Evolutionary conservation across 1,140 invertebrate genomes (phyloP).

Genomic region (Dufourea novaeangliae): DNA sequence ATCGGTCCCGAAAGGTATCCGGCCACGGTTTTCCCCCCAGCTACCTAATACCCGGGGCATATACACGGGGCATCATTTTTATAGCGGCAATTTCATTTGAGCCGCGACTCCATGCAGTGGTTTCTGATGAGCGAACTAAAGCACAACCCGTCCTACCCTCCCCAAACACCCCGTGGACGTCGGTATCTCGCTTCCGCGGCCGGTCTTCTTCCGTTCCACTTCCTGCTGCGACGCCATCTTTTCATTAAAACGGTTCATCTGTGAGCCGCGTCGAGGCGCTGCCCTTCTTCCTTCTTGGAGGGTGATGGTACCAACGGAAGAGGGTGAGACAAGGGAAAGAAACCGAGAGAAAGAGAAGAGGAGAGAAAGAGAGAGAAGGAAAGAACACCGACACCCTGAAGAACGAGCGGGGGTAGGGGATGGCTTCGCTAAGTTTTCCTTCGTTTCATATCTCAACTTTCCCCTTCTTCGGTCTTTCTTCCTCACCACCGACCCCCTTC

Average conservation of each 20-base stretch:
- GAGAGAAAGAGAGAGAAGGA: constrained; percentile 28
- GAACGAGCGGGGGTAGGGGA: constrained; percentile 25
- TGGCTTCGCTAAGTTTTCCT: constrained; percentile 70
- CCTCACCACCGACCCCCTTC: constrained; percentile 38
- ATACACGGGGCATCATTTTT: constrained; percentile 80
- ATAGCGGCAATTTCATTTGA: constrained; percentile 81
- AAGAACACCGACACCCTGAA: constrained; percentile 21
- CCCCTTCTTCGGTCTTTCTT: constrained; percentile 1
- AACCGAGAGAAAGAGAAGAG: not conserved
- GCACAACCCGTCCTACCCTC: no score
- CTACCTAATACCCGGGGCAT: constrained; percentile 75
- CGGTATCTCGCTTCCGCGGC: constrained; percentile 9
- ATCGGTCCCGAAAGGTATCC: constrained; percentile 44
- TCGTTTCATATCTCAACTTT: constrained; percentile 78
- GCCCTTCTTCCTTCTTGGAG: constrained; percentile 56
- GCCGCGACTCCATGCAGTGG: constrained; percentile 78
- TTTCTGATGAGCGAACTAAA: constrained; percentile 78
- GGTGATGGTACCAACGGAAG: constrained; percentile 10
- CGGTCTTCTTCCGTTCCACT: constrained; percentile 22
- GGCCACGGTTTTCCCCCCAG: constrained; percentile 49
- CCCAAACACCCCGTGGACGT: constrained; percentile 1
- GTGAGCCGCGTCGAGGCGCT: constrained; percentile 72
- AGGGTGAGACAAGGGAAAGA: not conserved
- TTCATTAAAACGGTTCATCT: constrained; percentile 80
- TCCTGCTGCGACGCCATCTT: constrained; percentile 74